These are phyloP conservation scores for Autographa pulchrina DNA, from an alignment of 2,888 invertebrate species.

Conservation along the genomic window DNA sequence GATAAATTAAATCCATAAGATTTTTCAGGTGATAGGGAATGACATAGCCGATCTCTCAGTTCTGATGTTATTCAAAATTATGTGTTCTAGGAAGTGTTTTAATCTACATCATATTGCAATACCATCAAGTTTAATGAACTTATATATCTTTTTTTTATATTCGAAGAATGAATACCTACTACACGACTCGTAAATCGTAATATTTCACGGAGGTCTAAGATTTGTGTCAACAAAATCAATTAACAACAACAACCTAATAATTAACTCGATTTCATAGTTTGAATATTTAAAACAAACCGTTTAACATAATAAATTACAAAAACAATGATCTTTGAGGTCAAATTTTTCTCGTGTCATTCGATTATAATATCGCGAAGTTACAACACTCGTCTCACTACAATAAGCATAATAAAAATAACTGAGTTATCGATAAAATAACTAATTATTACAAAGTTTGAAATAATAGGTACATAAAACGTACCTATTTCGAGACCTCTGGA, in stretches of 20 bases:
- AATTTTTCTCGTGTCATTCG: conserved; percentile 52
- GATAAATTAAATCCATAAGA: conserved; percentile 24
- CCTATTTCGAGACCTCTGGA: conserved; percentile 25
- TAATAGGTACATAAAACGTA: conserved; percentile 38
- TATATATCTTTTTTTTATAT: background rate
- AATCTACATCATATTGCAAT: background rate
- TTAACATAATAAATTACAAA: conserved; percentile 50
- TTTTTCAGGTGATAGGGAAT: background rate
- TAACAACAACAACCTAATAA: conserved; percentile 4
- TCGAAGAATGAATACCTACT: background rate
- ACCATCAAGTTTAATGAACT: background rate
- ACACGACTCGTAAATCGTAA: background rate
- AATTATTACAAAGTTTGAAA: conserved; percentile 48
- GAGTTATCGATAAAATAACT: conserved; percentile 45
- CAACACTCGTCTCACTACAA: conserved; percentile 27
- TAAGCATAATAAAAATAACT: conserved; percentile 35
- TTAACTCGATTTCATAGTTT: conserved; percentile 24
- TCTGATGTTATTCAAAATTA: background rate
- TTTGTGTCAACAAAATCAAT: background rate
- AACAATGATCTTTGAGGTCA: conserved; percentile 51
- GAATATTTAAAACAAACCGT: conserved; percentile 39
- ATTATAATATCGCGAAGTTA: conserved; percentile 39
- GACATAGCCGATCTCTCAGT: background rate
- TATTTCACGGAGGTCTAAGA: background rate
- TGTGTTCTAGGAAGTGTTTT: background rate